Percentiles rank a stretch among this genome's conserved stretches.
Evolutionary conservation across 2,888 invertebrate species (phyloP).

Genomic region (Spilosoma lubricipeda): DNA sequence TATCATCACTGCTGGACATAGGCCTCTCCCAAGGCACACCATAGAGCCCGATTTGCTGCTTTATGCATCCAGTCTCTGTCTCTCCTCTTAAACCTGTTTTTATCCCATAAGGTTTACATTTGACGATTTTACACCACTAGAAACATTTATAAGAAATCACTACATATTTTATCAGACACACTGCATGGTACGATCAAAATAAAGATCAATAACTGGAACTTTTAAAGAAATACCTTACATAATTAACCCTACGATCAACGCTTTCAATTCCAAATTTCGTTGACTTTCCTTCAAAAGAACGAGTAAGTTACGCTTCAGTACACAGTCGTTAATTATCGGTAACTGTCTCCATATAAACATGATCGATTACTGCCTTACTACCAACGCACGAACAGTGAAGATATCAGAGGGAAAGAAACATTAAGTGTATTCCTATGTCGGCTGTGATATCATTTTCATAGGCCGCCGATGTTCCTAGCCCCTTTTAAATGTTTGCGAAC

Average conservation of each 20-base stretch:
- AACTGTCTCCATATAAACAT: constrained; percentile 66
- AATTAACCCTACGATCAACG: constrained; percentile 2
- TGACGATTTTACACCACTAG: not conserved
- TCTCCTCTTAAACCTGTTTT: no score
- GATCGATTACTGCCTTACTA: constrained; percentile 69
- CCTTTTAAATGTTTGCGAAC: constrained; percentile 65
- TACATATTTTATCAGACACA: not conserved
- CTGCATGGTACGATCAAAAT: not conserved
- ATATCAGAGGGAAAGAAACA: constrained; percentile 77
- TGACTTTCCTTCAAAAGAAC: constrained; percentile 18
- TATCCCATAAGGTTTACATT: no score
- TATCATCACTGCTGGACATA: no score
- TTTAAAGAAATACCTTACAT: not conserved
- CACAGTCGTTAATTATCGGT: constrained; percentile 67
- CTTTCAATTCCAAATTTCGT: constrained; percentile 20
- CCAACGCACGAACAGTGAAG: constrained; percentile 70
- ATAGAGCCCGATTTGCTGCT: no score
- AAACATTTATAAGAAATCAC: not conserved
- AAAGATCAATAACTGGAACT: not conserved
- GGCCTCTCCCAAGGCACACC: no score
- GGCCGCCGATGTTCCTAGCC: constrained; percentile 72
- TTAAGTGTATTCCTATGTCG: constrained; percentile 84
- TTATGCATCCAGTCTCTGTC: no score
- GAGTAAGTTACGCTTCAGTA: constrained; percentile 37
- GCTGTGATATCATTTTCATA: constrained; percentile 84